Evolutionary conservation across 2,888 invertebrate genomes (phyloP).

Genomic region (Drosophila prolongata): DNA sequence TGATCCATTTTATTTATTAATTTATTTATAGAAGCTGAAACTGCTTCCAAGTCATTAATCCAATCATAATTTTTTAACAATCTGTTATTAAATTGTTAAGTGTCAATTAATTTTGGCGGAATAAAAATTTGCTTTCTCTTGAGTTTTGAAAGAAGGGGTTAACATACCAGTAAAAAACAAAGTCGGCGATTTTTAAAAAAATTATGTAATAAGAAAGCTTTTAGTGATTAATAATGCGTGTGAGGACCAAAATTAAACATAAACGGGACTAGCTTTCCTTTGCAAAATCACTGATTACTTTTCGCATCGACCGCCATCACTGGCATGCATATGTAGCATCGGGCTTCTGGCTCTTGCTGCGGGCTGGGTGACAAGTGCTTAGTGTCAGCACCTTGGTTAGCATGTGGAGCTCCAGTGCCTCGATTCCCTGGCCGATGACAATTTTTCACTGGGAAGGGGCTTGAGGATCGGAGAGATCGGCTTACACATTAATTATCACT

Average conservation of each 20-base stretch:
- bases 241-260: background rate
- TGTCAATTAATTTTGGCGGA: background rate
- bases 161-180: background rate
- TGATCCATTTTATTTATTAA: too few species aligned
- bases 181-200: background rate
- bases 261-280: background rate
- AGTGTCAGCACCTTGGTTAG: conserved; percentile 80
- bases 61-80: background rate
- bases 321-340: conserved; percentile 21
- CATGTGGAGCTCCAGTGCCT: conserved; percentile 53
- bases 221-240: background rate
- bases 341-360: conserved; percentile 38
- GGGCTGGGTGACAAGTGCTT: conserved; percentile 80
- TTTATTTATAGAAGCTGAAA: too few species aligned
- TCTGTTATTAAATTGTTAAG: background rate
- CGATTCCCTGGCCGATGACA: conserved; percentile 61
- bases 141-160: background rate
- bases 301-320: conserved; percentile 24
- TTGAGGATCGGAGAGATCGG: conserved; percentile 53
- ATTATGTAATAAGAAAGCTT: too few species aligned
- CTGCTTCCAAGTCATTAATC: background rate
- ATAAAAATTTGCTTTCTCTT: background rate
- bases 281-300: conserved; percentile 11
- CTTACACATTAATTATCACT: conserved; percentile 84
- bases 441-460: conserved; percentile 52